Evolutionary conservation across 2,797 vertebrate genomes (phyloP), one percentile per base, ranked within the genome.

Genomic region (Etheostoma perlongum): DNA sequence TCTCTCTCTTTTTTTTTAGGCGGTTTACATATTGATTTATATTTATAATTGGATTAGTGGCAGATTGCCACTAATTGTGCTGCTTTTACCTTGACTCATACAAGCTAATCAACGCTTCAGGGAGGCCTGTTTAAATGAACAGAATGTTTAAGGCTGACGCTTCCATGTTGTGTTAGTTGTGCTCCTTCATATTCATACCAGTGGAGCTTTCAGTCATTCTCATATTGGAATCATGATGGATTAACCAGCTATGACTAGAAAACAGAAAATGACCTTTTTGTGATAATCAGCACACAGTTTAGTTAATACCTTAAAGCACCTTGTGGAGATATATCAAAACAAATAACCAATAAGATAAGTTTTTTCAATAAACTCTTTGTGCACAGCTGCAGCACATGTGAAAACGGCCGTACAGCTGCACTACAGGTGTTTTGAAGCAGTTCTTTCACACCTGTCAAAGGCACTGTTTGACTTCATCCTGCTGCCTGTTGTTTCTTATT

Each of bases 201-300:
- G 12, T 66, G 40, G 6, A 30, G 30, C 40, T 46, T 27, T 64
- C 54, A 58, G 42, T 36, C 58, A 75, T 70, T 51, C 71, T 79
- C 58, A n/a, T 74, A 76, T 64, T 79, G 71, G 27, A 70, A 27
- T 49, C 15, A 25, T 70, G 44, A 67, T 46, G 44, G 10, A 74
- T 78, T 30, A 49, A 33, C 36, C 2, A 1, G 19, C 19, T 30
- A 18, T 48, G 25, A 47, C 47, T 19, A 42, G 23, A 58, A n/a
- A 51, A 67, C 11, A 6, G 36, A 33, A 21, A 52, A 40, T 1
- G 0, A 18, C 8, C 48, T 61, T 21, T 65, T n/a, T n/a, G 15
- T 18, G 49, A 52, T n/a, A 2, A 40, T 25, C 3, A 46, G 46
- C 46, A 13, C 1, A 18, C 2, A n/a, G 9, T 40, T 40, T 25